Evolutionary conservation across 2,888 invertebrate genomes (phyloP), one percentile per base, ranked within the genome.

Genomic region (Ditula angustiorana): DNA sequence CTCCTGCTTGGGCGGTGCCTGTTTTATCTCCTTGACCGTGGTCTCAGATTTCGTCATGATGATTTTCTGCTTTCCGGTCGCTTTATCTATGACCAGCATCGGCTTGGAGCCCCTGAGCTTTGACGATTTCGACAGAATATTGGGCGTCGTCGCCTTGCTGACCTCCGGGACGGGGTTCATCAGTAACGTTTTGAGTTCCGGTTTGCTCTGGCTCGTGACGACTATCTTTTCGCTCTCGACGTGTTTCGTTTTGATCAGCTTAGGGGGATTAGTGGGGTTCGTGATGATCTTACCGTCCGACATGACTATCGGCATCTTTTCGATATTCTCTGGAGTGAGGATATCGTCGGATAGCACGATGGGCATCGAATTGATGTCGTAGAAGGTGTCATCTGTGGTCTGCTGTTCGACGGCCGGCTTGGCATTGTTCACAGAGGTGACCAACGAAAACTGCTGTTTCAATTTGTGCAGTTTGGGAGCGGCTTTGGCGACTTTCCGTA

Each of bases 291-390:
- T 90, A 8, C 88, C 89, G 68, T 92, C 92, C 0, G 92, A 83
- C 90, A 92, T 91, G 0, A 95, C 94, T 30, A 95, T 93, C 0
- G 95, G 95, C 94, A 95, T 94, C 76, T 95, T 95, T 72, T 95
- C 95, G 57, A 95, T 94, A 74, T 86, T 95, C 76, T 95, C 95
- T 0, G 95, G 94, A 0, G 95, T 95, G 64, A 96, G 82, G 41
- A 95, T 93, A 73, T 96, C 96, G 71, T 96, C 96, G 30, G 95
- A 95, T 44, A 96, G 81, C 2, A 96, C 95, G 68, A 96, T 95
- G 1, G 96, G 96, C 95, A 96, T 96, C 1, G 95, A 95, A 81
- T 95, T 95, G 33, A 96, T 96, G 79, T 96, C 96, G 70, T 96
- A 94, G 69, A 94, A 85, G 62, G 88, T 79, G 58, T 93, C 93